These are phyloP conservation scores for Drosophila testacea DNA, from an alignment of 2,888 invertebrate species.

Conservation along the genomic window DNA sequence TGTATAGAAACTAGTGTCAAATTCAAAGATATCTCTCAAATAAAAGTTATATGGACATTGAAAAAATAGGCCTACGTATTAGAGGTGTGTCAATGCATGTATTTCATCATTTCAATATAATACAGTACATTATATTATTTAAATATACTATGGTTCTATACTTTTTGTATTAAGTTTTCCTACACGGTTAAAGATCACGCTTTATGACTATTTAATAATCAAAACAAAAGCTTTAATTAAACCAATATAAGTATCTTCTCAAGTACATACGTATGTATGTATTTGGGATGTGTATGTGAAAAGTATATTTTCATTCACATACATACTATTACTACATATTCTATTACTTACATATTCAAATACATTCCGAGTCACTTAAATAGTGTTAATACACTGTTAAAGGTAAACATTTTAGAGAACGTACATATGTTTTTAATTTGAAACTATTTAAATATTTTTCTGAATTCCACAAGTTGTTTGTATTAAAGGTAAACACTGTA, in stretches of 20 bases:
- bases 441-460: neutral
- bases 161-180: too few species aligned
- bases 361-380: constrained; percentile 21
- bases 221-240: constrained; percentile 6
- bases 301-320: too few species aligned
- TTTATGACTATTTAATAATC: neutral
- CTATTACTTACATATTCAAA: neutral
- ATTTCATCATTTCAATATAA: too few species aligned
- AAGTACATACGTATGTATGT: neutral
- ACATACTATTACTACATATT: neutral
- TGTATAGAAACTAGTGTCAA: too few species aligned
- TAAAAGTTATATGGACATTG: too few species aligned
- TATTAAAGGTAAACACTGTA: neutral
- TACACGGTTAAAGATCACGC: neutral
- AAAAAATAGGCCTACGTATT: too few species aligned
- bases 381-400: neutral
- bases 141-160: too few species aligned
- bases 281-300: neutral
- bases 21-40: too few species aligned
- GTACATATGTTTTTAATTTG: neutral
- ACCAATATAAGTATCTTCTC: neutral
- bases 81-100: too few species aligned
- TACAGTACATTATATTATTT: too few species aligned
- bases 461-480: neutral
- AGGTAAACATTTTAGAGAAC: constrained; percentile 1